phyloP scores from a whole-genome alignment of 2,113 vertebrate genomes.

The Athene cunicularia region DNA sequence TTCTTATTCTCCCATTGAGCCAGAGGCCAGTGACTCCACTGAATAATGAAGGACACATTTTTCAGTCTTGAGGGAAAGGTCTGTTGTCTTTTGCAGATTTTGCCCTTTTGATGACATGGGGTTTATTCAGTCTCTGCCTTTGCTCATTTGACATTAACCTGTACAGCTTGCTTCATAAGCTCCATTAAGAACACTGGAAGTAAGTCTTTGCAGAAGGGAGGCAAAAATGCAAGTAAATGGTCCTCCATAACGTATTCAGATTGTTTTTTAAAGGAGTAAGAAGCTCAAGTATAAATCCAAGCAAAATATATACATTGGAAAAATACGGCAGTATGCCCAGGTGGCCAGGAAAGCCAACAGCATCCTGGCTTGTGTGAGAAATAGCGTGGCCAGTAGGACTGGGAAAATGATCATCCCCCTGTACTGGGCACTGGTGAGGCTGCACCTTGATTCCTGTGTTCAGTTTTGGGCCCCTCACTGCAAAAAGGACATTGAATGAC shows the following conservation, averaged over 20 bases:
- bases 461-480: not conserved
- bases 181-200: not conserved
- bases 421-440: fast-evolving
- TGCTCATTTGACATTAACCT: not conserved
- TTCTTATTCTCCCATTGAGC: not conserved
- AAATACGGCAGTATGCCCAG: not conserved
- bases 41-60: not conserved
- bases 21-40: not conserved
- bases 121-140: not conserved
- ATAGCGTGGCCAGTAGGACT: not conserved
- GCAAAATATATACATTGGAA: not conserved
- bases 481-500: not conserved
- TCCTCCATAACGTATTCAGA: not conserved
- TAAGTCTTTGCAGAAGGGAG: not conserved
- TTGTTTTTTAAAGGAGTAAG: not conserved
- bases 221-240: not conserved
- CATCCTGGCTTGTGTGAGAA: not conserved
- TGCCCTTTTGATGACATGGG: not conserved
- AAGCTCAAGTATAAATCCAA: not conserved
- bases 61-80: not conserved
- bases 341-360: not conserved
- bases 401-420: not conserved
- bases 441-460: fast-evolving
- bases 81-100: not conserved
- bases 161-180: not conserved